phyloP scores from a whole-genome alignment of 2,888 invertebrate species.

The Tribolium freemani region DNA sequence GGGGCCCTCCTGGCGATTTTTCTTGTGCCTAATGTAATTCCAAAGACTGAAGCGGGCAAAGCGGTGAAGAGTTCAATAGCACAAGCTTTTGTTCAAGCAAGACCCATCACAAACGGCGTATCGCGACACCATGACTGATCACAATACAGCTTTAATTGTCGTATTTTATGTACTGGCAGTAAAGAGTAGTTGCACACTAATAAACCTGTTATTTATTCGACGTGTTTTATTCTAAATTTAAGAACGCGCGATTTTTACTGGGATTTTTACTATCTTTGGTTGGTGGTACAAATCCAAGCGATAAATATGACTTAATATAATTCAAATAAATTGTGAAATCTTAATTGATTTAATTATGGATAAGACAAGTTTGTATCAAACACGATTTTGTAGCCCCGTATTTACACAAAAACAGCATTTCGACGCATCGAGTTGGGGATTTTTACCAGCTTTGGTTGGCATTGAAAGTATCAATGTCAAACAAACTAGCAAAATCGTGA shows the following conservation, averaged over 20 bases:
- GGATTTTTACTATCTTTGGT: too few species aligned
- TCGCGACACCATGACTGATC: constrained; percentile 63
- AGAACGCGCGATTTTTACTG: too few species aligned
- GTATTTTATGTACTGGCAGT: neutral
- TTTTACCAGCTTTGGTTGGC: too few species aligned
- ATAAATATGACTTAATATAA: too few species aligned
- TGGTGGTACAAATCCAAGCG: too few species aligned
- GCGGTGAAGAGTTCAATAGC: constrained; percentile 60
- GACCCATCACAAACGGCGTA: constrained; percentile 62
- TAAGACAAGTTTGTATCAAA: too few species aligned
- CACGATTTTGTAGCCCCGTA: too few species aligned
- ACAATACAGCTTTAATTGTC: constrained; percentile 13
- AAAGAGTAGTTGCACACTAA: constrained; percentile 23
- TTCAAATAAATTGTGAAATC: too few species aligned
- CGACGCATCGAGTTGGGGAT: too few species aligned
- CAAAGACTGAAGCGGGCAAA: constrained; percentile 55
- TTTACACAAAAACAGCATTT: too few species aligned
- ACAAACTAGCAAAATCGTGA: neutral
- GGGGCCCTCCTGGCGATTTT: constrained; percentile 61
- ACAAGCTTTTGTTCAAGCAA: constrained; percentile 61
- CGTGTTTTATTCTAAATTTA: neutral
- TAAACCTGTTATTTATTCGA: constrained; percentile 33
- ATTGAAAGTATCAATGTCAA: neutral
- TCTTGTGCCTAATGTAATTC: constrained; percentile 63
- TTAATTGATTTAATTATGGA: too few species aligned